Evolutionary conservation across 2,113 vertebrate species (phyloP).

Genomic region (Egretta garzetta): DNA sequence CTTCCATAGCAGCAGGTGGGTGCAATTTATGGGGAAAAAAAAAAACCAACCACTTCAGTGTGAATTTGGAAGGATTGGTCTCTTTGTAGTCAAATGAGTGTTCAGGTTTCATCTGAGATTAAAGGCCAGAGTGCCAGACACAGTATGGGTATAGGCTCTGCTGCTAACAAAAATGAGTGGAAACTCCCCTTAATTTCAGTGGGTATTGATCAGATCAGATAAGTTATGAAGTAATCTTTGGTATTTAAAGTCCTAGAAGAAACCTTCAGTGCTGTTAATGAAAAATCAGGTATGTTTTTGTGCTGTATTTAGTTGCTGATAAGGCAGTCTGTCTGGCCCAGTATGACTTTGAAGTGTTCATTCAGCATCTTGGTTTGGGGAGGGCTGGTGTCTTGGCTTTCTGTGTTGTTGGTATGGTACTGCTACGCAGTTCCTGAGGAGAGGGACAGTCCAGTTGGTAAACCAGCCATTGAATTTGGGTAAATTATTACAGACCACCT

Average conservation of each 20-base stretch:
- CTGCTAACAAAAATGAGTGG: neutral
- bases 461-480: neutral
- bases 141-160: neutral
- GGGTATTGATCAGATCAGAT: neutral
- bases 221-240: neutral
- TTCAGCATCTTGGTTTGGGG: neutral
- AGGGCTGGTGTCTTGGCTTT: neutral
- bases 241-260: neutral
- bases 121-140: neutral
- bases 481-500: neutral
- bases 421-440: neutral
- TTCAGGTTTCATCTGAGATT: neutral
- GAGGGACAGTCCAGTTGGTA: neutral
- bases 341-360: neutral
- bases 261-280: neutral
- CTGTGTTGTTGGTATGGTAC: neutral
- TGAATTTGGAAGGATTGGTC: neutral
- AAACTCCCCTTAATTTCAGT: neutral
- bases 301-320: neutral
- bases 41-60: neutral
- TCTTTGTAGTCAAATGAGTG: neutral
- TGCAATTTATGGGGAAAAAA: accelerated
- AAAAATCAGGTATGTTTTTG: neutral
- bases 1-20: neutral
- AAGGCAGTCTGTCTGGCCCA: neutral